phyloP scores from a whole-genome alignment of 2,113 vertebrate species.

The Damaliscus lunatus region DNA sequence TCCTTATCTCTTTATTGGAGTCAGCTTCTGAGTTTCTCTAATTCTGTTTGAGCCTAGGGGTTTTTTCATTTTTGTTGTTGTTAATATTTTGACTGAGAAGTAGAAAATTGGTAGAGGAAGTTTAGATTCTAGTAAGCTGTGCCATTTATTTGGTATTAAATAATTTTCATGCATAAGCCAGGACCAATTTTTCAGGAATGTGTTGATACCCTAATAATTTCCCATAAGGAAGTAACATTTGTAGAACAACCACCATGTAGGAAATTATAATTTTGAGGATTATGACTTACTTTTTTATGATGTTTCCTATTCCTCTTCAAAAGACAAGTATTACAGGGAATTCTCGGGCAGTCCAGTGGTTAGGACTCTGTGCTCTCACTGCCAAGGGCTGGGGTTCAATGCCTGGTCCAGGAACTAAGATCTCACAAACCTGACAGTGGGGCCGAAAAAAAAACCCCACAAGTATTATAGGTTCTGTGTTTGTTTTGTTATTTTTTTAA shows the following conservation, averaged over 20 bases:
- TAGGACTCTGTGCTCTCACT: neutral
- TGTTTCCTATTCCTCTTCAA: neutral
- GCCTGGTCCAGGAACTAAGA: neutral
- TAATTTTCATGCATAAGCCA: neutral
- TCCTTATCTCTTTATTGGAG: neutral
- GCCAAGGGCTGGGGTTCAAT: neutral
- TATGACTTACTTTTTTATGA: neutral
- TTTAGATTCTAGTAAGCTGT: neutral
- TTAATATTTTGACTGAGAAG: neutral
- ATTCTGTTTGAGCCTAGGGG: neutral
- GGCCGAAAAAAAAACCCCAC: neutral
- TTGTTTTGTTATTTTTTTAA: neutral
- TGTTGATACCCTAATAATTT: slow-evolving; percentile 11
- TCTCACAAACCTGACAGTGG: neutral
- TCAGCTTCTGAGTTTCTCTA: neutral
- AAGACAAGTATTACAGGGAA: neutral
- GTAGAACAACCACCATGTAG: neutral
- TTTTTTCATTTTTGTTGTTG: neutral
- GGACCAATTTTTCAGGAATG: neutral
- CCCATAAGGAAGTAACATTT: neutral
- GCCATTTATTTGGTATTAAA: neutral
- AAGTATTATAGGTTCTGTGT: neutral
- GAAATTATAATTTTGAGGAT: neutral
- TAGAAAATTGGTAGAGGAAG: slow-evolving; percentile 30
- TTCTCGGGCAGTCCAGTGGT: neutral